Evolutionary conservation across 2,113 vertebrate genomes (phyloP).

Genomic region (Euleptes europaea): DNA sequence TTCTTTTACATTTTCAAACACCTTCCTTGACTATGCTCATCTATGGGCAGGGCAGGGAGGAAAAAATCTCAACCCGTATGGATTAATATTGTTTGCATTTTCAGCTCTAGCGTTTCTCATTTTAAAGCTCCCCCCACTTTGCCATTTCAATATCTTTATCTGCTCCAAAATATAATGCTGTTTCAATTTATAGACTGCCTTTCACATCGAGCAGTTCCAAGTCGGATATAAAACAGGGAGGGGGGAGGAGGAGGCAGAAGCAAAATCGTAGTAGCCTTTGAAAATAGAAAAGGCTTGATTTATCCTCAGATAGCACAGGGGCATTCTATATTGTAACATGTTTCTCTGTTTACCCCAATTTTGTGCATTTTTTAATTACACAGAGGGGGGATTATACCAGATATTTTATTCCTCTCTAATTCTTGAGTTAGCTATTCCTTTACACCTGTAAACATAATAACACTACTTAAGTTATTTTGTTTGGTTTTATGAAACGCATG

Average conservation of each 20-base stretch:
- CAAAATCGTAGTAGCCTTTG: slow-evolving; percentile 36
- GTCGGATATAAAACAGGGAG: slow-evolving; percentile 53
- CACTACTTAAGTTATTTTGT: neutral
- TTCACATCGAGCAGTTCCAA: slow-evolving; percentile 64
- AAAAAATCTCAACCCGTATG: slow-evolving; percentile 15
- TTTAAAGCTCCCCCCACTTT: slow-evolving; percentile 42
- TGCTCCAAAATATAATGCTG: slow-evolving; percentile 59
- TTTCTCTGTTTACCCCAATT: slow-evolving; percentile 28
- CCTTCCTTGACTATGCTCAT: slow-evolving; percentile 31
- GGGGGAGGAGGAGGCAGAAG: slow-evolving; percentile 36
- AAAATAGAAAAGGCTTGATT: slow-evolving; percentile 55
- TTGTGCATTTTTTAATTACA: slow-evolving; percentile 18
- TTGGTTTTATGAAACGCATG: neutral
- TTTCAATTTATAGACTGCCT: slow-evolving; percentile 63
- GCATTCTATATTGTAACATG: slow-evolving; percentile 3
- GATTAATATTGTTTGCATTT: slow-evolving; percentile 57
- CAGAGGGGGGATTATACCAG: slow-evolving; percentile 6
- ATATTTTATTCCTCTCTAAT: neutral
- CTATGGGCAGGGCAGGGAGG: slow-evolving; percentile 20
- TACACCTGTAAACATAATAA: neutral
- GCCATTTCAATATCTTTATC: slow-evolving; percentile 64
- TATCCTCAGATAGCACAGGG: slow-evolving; percentile 15
- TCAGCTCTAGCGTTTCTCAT: slow-evolving; percentile 44
- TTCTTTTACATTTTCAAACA: slow-evolving; percentile 47
- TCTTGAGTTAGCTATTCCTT: slow-evolving; percentile 34